Conservation (phyloP, 2,797 vertebrate genomes). For the Sebastes vulpes region DNA sequence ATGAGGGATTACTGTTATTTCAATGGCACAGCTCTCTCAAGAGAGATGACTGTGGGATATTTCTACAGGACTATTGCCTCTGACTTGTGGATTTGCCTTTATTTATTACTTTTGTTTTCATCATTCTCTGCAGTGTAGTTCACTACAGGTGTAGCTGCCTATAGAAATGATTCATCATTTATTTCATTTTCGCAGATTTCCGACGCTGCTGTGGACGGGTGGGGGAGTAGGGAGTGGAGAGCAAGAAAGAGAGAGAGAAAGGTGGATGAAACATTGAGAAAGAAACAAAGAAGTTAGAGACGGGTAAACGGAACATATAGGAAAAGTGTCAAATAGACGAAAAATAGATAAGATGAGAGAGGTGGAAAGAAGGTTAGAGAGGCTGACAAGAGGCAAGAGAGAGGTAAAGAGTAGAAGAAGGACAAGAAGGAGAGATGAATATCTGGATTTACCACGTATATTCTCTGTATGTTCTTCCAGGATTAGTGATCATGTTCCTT, state of each 20-base stretch:
- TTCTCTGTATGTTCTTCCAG: not conserved
- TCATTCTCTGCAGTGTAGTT: conserved; percentile 70
- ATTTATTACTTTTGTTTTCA: conserved; percentile 81
- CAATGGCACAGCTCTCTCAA: conserved; percentile 28
- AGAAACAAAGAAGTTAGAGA: conserved; percentile 6
- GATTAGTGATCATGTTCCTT: not conserved
- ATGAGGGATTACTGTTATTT: conserved; percentile 38
- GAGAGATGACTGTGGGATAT: conserved; percentile 50
- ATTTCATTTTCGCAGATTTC: conserved; percentile 54
- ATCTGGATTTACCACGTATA: not conserved
- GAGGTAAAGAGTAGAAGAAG: not conserved
- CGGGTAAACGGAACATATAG: not conserved
- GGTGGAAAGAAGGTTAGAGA: not conserved
- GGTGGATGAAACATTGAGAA: not conserved
- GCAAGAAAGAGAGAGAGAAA: not conserved
- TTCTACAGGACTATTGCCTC: conserved; percentile 53
- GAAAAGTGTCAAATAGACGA: not conserved
- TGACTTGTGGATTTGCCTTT: conserved; percentile 60
- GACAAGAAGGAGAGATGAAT: not conserved
- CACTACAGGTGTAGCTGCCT: conserved; percentile 68
- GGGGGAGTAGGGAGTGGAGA: conserved; percentile 1
- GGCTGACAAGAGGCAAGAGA: not conserved
- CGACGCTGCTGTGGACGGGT: conserved; percentile 21
- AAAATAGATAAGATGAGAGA: not conserved
- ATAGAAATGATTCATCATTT: conserved; percentile 75